A percentile compares a stretch with the other conserved stretches of the same genome.
These are phyloP conservation scores for Lycaon pictus DNA, from an alignment of 2,113 vertebrate species.

Conservation along the genomic window DNA sequence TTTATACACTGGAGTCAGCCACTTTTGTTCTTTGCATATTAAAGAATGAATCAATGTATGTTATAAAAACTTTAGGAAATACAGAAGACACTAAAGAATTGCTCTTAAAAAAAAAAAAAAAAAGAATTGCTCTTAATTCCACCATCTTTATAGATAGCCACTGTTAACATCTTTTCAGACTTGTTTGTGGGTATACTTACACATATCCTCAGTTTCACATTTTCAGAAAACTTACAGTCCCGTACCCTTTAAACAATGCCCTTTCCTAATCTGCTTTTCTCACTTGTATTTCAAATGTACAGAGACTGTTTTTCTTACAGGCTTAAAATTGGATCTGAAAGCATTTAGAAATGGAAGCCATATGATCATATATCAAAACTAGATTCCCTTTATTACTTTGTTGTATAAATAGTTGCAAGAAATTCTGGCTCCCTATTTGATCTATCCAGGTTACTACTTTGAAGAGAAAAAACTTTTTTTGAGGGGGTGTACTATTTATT, in stretches of 20 bases:
- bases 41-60: constrained; percentile 30
- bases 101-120: too few species aligned
- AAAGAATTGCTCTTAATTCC: constrained; percentile 14
- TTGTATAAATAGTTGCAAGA: constrained; percentile 26
- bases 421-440: constrained; percentile 6
- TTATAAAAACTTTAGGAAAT: constrained; percentile 45
- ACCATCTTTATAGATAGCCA: background rate
- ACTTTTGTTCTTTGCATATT: constrained; percentile 62
- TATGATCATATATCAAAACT: constrained; percentile 8
- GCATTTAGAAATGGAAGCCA: constrained; percentile 48
- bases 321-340: constrained; percentile 55
- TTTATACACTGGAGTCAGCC: constrained; percentile 44
- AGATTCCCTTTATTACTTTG: constrained; percentile 36
- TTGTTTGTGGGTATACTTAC: background rate
- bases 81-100: background rate
- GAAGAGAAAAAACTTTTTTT: constrained; percentile 18
- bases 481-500: background rate
- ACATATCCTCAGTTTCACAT: background rate
- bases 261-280: constrained; percentile 14
- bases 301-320: background rate
- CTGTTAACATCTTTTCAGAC: constrained; percentile 31
- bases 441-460: constrained; percentile 23
- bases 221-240: background rate
- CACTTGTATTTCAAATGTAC: constrained; percentile 46
- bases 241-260: background rate